A percentile compares a stretch with the other conserved stretches of the same genome.
phyloP scores from a whole-genome alignment of 2,113 vertebrate species.

The Lepus americanus region DNA sequence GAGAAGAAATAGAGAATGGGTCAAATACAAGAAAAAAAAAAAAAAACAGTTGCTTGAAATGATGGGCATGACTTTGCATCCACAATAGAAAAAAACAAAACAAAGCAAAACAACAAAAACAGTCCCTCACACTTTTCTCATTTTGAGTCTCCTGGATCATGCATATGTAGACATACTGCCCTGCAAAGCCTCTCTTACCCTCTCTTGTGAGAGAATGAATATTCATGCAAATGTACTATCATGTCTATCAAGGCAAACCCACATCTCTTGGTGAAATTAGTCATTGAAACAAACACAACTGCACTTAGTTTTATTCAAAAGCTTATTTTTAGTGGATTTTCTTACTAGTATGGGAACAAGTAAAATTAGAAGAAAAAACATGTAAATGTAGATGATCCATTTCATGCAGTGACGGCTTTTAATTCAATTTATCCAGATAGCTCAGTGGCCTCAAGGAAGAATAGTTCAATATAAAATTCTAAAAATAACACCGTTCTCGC shows the following conservation, averaged over 20 bases:
- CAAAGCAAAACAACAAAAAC: neutral
- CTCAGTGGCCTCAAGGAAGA: slow-evolving; percentile 53
- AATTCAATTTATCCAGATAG: slow-evolving; percentile 34
- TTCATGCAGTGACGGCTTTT: slow-evolving; percentile 18
- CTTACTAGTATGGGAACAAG: slow-evolving; percentile 5
- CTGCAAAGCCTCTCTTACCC: neutral
- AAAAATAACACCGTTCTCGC: neutral
- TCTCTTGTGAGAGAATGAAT: neutral
- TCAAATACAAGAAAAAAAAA: neutral
- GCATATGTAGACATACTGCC: accelerated
- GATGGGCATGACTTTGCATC: neutral
- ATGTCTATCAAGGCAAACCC: slow-evolving; percentile 65
- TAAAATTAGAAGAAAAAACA: slow-evolving; percentile 28
- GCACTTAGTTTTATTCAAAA: slow-evolving; percentile 74
- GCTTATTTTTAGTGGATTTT: slow-evolving; percentile 44
- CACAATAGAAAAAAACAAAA: too few relatives aligned
- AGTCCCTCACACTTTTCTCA: accelerated
- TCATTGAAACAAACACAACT: slow-evolving; percentile 78
- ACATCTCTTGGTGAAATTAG: slow-evolving; percentile 69
- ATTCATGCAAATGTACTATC: neutral
- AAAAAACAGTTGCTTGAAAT: neutral
- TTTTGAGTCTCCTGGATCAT: neutral
- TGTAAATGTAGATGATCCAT: slow-evolving; percentile 12
- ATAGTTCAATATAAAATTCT: slow-evolving; percentile 49
- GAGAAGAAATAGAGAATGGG: neutral